Base-by-base conservation (phyloP, 1,140 invertebrate species). In the Heliconius melpomene region DNA sequence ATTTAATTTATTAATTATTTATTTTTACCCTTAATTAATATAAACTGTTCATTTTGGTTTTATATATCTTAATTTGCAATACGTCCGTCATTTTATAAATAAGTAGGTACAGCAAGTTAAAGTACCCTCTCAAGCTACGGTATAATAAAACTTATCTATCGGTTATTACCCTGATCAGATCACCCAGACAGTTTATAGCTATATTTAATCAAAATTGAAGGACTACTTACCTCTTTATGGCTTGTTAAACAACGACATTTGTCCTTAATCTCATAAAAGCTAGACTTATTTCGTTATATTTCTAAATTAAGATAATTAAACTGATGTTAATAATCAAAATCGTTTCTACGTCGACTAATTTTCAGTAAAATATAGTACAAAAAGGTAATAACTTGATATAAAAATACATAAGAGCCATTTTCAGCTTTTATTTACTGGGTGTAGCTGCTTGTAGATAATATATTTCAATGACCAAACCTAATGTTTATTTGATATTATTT, bases 141-240 rank as follows among this genome's bases (percentile, higher is more conserved):
- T 66, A 29, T 75, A 75, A 75, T 75, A 75, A 75, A 75, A 32
- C 8, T 75, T 75, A 75, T 75, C 52, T 75, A 75, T 75, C 26
- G 9, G 74, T 52, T 75, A 75, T 38, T 75, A 54, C 74, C 57
- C 18, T 54, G 74, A 75, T 75, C 74, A 75, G 40, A 32, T 57
- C 74, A 32, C 26, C 74, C 46, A 75, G 74, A 54, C 52, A 60
- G 46, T 75, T 75, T 75, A 75, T 75, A n/a, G 74, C 74, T 57
- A 54, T 57, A 46, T 75, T 75, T 75, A 75, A 75, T 75, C 52
- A 75, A 57, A 54, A 75, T 32, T 32, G 52, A 36, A 75, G 74
- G 46, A 75, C 46, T 29, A 23, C 32, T 74, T 72, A 72, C 36
- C 71, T 38, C 29, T 75, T 75, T 60, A 75, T 54, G 74, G 74